A percentile compares a stretch with the other conserved stretches of the same genome.
Evolutionary conservation across 2,113 vertebrate species (phyloP).

Genomic region (Onychorhynchus coronatus): DNA sequence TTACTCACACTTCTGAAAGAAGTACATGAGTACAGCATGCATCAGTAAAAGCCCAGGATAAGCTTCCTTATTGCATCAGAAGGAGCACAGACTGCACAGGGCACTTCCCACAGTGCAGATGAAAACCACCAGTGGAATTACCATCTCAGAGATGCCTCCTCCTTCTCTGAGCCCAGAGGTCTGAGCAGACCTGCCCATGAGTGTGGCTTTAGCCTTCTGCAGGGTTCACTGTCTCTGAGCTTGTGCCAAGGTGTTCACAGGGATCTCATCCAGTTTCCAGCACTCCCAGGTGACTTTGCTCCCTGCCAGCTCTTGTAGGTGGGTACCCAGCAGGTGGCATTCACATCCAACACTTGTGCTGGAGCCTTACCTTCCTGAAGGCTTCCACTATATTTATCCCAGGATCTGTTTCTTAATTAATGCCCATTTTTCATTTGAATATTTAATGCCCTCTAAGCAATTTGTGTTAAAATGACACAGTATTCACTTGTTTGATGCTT

Average conservation of each 20-base stretch:
- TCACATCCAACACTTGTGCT: background rate
- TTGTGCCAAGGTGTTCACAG: background rate
- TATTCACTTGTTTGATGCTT: background rate
- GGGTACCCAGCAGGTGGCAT: slow-evolving; percentile 52
- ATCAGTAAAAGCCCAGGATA: background rate
- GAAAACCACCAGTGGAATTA: background rate
- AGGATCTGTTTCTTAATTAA: background rate
- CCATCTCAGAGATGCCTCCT: background rate
- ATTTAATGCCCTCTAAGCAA: background rate
- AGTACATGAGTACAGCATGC: background rate
- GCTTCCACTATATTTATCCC: background rate
- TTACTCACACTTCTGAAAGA: background rate
- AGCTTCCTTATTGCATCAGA: background rate
- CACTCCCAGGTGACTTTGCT: background rate
- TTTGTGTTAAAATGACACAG: background rate
- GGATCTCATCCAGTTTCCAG: background rate
- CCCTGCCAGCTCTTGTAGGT: background rate
- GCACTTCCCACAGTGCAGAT: background rate
- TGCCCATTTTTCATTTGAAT: background rate
- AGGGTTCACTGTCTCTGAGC: background rate
- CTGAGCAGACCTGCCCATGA: background rate
- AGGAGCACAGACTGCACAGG: background rate
- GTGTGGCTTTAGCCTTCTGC: background rate
- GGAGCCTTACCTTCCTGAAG: background rate
- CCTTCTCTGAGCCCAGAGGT: background rate